Base-by-base conservation (phyloP, 2,888 invertebrate genomes). In the Leptopterna dolabrata region DNA sequence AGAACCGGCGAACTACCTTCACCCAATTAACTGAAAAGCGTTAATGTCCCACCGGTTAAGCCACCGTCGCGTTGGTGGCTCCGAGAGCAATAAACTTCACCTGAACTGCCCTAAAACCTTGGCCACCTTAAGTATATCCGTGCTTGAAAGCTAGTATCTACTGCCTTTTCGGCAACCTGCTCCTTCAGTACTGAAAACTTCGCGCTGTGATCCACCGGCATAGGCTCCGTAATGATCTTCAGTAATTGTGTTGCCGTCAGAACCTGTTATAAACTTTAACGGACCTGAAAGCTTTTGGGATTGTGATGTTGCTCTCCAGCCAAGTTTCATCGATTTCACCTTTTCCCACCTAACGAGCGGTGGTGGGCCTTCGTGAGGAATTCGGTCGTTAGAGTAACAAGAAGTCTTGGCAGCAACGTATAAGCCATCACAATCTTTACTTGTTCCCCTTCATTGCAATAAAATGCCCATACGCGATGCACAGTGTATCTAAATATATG, bases 1-100 rank as follows among this genome's bases (percentile, higher is more conserved):
- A 47, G 19, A 36, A 2, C 76, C 19, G 36, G 16, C 11, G 83
- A 83, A 70, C 27, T 24, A 27, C 70, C 70, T 43, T 41, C 63
- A 43, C 70, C 70, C 83, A 83, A 83, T 83, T 83, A 83, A 83
- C 83, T 83, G 83, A 83, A 83, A 83, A 83, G 83, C 83, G 83
- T 83, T 83, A 83, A 83, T 83, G 41, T 70, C 70, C 36, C n/a
- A 13, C 27, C 29, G 24, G 45, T 16, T n/a, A 24, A 76, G 76
- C 76, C 30, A 30, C 76, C 76, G 29, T 36, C 29, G 76, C 71
- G 30, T 70, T 19, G 55, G 36, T 73, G 73, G 73, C 16, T 73
- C 1, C 1, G 19, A 30, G 73, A n/a, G 73, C 73, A 36, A 73
- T 73, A 73, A 73, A 73, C 36, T 36, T 30, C 24, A 24, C 19